Percentiles rank a stretch among this genome's conserved stretches.
Conservation (phyloP, 1,140 invertebrate genomes). For the Zaprionus capensis region DNA sequence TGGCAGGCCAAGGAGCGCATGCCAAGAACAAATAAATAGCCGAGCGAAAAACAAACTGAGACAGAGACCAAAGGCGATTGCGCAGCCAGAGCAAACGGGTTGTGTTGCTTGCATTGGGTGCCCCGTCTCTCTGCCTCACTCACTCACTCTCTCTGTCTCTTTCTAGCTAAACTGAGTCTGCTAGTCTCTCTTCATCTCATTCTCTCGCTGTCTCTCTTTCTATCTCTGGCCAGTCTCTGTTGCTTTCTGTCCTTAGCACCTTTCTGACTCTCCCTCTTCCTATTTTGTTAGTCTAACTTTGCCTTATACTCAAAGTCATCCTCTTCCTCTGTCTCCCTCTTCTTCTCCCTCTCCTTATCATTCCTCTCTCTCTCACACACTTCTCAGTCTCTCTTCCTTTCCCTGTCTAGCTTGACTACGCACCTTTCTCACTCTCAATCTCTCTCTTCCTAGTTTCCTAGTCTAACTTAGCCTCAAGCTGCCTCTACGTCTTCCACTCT, state of each 20-base stretch:
- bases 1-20: conserved; percentile 66
- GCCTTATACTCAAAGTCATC: neutral
- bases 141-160: too few species aligned
- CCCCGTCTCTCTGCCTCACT: neutral
- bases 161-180: neutral
- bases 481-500: neutral
- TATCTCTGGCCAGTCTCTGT: neutral
- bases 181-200: too few species aligned
- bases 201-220: neutral
- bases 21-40: conserved; percentile 80
- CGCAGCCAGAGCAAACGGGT: neutral
- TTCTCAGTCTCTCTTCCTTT: neutral
- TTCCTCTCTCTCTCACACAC: neutral
- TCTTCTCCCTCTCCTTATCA: neutral
- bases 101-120: neutral
- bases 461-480: neutral
- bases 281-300: neutral
- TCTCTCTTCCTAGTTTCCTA: neutral
- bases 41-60: conserved; percentile 41
- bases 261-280: neutral
- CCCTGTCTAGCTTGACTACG: neutral
- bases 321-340: neutral
- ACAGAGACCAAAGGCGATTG: neutral
- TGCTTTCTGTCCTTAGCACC: neutral
- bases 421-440: neutral